These are phyloP conservation scores for Amblyjoppa proteus DNA, from an alignment of 2,888 invertebrate species.

Conservation along the genomic window DNA sequence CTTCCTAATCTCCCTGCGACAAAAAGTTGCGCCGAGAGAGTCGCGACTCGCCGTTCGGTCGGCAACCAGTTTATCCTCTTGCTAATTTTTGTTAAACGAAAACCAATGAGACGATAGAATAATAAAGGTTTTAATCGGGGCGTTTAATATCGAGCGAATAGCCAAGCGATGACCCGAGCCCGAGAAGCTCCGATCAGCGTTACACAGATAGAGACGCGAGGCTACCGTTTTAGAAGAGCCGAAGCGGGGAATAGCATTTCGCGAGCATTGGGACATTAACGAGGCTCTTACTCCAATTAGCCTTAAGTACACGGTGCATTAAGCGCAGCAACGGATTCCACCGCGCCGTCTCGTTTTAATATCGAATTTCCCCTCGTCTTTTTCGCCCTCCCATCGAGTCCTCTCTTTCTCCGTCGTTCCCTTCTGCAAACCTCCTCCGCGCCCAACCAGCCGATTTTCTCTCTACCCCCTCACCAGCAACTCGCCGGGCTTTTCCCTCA, in stretches of 20 bases:
- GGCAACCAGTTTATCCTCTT: too few species aligned
- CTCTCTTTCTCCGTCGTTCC: constrained; percentile 49
- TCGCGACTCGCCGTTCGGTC: too few species aligned
- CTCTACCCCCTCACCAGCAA: constrained; percentile 22
- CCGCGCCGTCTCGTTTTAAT: constrained; percentile 70
- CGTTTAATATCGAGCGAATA: constrained; percentile 1
- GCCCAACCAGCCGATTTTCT: not conserved
- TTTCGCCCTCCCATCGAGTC: constrained; percentile 57
- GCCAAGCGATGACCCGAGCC: not conserved
- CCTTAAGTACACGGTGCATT: constrained; percentile 78
- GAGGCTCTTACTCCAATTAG: constrained; percentile 80
- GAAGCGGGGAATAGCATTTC: constrained; percentile 15
- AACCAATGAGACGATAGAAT: constrained; percentile 2
- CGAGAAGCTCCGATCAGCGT: not conserved
- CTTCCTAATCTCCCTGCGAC: not conserved
- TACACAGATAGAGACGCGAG: not conserved
- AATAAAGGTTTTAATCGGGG: constrained; percentile 3
- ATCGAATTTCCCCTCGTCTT: constrained; percentile 76
- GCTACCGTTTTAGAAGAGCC: constrained; percentile 55
- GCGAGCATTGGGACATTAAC: constrained; percentile 76
- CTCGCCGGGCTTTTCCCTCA: constrained; percentile 40
- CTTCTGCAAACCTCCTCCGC: constrained; percentile 39
- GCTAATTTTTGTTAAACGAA: not conserved
- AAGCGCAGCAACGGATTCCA: constrained; percentile 73
- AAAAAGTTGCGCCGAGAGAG: too few species aligned